Conservation (phyloP, 2,797 vertebrate genomes). For the Dendrocincla fuliginosa region DNA sequence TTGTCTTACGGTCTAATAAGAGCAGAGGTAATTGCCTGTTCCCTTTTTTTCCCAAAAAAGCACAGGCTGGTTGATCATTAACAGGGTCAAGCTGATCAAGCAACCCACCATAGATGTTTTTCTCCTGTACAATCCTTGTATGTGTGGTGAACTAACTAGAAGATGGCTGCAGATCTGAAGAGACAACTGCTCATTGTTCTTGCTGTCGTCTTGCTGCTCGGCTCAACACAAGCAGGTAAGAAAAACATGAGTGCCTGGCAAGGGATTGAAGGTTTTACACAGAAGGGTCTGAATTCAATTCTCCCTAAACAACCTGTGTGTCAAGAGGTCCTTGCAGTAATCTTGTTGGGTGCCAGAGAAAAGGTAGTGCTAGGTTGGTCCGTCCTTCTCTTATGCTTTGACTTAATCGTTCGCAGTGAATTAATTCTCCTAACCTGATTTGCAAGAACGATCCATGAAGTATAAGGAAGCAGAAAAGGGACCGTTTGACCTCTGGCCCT, state of each 20-base stretch:
- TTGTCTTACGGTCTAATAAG: not conserved
- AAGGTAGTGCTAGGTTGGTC: not conserved
- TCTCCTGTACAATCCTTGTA: not conserved
- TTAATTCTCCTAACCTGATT: not conserved
- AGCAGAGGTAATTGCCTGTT: not conserved
- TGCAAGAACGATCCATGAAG: not conserved
- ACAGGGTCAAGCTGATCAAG: not conserved
- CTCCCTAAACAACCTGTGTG: not conserved
- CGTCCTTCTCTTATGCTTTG: not conserved
- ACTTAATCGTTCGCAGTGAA: not conserved
- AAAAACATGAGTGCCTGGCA: not conserved
- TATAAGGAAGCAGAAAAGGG: not conserved
- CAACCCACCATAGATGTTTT: not conserved
- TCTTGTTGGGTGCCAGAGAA: not conserved
- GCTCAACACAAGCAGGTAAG: slow-evolving; percentile 56
- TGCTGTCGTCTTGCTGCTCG: not conserved
- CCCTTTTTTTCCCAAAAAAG: not conserved
- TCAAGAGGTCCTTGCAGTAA: not conserved
- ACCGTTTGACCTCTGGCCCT: not conserved
- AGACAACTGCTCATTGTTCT: not conserved
- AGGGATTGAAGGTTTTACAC: not conserved
- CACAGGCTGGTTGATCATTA: slow-evolving; percentile 17
- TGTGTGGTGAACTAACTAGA: not conserved
- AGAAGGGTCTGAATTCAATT: not conserved
- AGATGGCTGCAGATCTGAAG: not conserved